A percentile compares a stretch with the other conserved stretches of the same genome.
These are phyloP conservation scores for Sinella curviseta DNA, from an alignment of 1,140 invertebrate species.

Conservation along the genomic window DNA sequence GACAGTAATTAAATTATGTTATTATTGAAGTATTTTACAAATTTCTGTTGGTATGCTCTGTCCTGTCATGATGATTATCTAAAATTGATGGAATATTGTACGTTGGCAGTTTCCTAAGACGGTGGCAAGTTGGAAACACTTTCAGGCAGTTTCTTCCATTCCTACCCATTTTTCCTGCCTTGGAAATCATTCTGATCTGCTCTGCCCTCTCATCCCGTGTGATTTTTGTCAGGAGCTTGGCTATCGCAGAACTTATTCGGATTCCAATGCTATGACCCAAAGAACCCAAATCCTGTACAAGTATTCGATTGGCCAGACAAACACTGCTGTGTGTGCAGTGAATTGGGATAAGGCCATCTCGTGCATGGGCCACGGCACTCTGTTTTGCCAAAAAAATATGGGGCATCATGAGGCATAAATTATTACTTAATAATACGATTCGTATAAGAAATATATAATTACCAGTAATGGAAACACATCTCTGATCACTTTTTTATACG, in stretches of 20 bases:
- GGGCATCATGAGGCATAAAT: no score
- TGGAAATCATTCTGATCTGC: slow-evolving; percentile 22
- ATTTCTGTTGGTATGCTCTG: no score
- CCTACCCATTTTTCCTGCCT: slow-evolving; percentile 29
- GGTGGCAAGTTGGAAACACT: slow-evolving; percentile 23
- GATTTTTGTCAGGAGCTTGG: slow-evolving; percentile 3
- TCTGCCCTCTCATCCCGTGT: neutral
- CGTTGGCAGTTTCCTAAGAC: slow-evolving; percentile 20
- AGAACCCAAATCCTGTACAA: slow-evolving; percentile 31
- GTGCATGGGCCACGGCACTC: slow-evolving; percentile 36
- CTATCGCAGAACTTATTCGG: neutral
- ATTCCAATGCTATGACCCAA: slow-evolving; percentile 30
- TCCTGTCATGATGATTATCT: no score
- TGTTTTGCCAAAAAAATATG: slow-evolving; percentile 5
- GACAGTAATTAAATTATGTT: no score
- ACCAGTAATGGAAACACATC: slow-evolving; percentile 8
- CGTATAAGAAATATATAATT: neutral
- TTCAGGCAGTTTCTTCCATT: slow-evolving; percentile 13
- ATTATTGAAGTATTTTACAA: no score
- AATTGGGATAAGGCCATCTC: slow-evolving; percentile 35
- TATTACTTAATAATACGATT: neutral
- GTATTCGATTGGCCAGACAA: slow-evolving; percentile 30
- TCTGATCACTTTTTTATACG: neutral
- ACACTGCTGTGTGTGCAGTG: slow-evolving; percentile 30
- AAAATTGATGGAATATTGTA: slow-evolving; percentile 27